Base-by-base conservation (phyloP, 2,113 vertebrate species). In the Phyllopteryx taeniolatus region DNA sequence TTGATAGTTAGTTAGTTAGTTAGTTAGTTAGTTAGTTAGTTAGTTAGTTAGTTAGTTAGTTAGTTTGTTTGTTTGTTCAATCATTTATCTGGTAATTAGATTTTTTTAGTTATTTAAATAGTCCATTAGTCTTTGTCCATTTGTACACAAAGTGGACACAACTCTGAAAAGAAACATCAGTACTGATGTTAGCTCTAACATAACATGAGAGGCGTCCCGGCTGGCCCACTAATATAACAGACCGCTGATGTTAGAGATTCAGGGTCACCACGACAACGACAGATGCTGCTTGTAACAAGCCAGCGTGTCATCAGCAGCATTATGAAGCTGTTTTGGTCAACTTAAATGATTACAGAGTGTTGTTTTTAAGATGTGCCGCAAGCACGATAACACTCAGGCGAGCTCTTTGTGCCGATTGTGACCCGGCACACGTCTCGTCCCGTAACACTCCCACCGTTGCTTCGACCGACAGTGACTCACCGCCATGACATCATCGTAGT, bases 401-500 rank as follows among this genome's bases (percentile, higher is more conserved):
- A 4, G 49, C 49, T 8, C 9, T 56, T n/a, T 22, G 53, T 56
- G 20, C 10, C 20, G 9, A 19, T 42, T n/a, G 35, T 43, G 35
- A n/a, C 61, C 56, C 43, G 60, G 19, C 78, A 42, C 8, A 57
- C 13, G 1, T 66, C 49, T 62, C n/a, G 66, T 46, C 46, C 69
- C 9, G 19, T 60, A 67, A 75, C 10, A 31, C 22, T 56, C n/a
- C 22, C 54, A 46, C 53, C 47, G 27, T 15, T 1, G 71, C 22
- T 17, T 6, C 12, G 20, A 11, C 13, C 4, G 54, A 20, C 31
- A 51, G 57, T 83, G 76, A 85, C 73, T 87, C 84, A 82, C 75
- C 62, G 79, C 68, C 70, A 84, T 86, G 85, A 88, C 87, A 79
- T 87, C 84, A 77, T 65, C 0, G n/a, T 63, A 27, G 46, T 84